Conservation (phyloP, 2,113 vertebrate species). For the Pithys albifrons region DNA sequence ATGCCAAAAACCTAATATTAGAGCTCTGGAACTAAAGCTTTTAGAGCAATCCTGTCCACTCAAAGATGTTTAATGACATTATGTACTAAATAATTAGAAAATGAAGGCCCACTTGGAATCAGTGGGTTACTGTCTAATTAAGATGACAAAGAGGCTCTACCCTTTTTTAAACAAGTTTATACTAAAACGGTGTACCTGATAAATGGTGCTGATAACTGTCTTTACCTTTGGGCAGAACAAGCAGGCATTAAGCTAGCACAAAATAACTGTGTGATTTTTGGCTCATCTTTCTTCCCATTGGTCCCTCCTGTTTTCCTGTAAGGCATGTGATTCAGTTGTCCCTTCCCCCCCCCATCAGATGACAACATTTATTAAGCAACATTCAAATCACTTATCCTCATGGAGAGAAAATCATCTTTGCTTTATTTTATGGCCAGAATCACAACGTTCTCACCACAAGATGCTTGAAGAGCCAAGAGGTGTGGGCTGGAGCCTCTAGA, state of each 20-base stretch:
- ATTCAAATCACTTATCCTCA: background rate
- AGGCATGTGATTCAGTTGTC: background rate
- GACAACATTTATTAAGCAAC: background rate
- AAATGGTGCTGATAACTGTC: conserved; percentile 53
- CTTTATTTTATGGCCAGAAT: background rate
- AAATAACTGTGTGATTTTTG: conserved; percentile 24
- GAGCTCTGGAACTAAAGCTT: conserved; percentile 73
- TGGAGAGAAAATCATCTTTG: background rate
- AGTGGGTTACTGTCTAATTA: conserved; percentile 72
- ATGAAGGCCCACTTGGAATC: conserved; percentile 62
- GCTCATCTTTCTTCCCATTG: conserved; percentile 17
- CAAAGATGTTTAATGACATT: conserved; percentile 73
- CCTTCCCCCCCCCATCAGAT: background rate
- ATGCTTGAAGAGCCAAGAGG: background rate
- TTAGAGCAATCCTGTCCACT: conserved; percentile 75
- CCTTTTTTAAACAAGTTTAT: conserved; percentile 65
- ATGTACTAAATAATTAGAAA: conserved; percentile 70
- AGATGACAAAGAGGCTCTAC: conserved; percentile 51
- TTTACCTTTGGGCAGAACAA: conserved; percentile 57
- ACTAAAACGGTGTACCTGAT: conserved; percentile 53
- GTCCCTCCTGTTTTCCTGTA: conserved; percentile 3
- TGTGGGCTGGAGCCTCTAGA: background rate
- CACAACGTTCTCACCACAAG: background rate
- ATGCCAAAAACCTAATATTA: conserved; percentile 78
- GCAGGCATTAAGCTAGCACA: conserved; percentile 6